These are phyloP conservation scores for Diplogasteroides magnus DNA, from an alignment of 1,140 invertebrate species.

Conservation along the genomic window DNA sequence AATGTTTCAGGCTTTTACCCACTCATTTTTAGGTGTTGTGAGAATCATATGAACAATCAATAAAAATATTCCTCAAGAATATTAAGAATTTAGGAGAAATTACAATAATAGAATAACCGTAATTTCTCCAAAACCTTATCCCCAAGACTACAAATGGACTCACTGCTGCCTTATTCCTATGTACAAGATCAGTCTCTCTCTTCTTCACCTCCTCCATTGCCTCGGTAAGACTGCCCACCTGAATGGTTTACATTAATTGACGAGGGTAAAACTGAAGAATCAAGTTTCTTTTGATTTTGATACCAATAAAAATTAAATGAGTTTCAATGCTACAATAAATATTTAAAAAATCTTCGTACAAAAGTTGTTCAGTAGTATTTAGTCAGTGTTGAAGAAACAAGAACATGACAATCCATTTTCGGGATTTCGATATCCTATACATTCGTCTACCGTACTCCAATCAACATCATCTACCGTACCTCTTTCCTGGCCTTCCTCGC, in stretches of 20 bases:
- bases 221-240: not conserved
- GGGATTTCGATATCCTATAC: too few relatives aligned
- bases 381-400: too few relatives aligned
- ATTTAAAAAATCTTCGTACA: too few relatives aligned
- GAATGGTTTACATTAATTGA: too few relatives aligned
- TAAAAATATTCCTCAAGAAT: not conserved
- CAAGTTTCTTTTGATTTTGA: too few relatives aligned
- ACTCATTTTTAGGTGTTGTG: not conserved
- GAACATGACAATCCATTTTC: too few relatives aligned
- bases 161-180: not conserved
- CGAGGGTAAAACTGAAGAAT: too few relatives aligned
- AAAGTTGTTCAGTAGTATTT: too few relatives aligned
- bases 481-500: not conserved
- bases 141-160: not conserved
- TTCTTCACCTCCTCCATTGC: not conserved
- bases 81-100: too few relatives aligned
- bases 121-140: not conserved
- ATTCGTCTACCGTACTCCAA: not conserved
- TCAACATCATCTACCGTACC: not conserved
- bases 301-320: too few relatives aligned
- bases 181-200: not conserved
- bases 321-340: too few relatives aligned
- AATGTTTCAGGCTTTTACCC: not conserved
- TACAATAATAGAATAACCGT: not conserved
- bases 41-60: not conserved